A percentile compares a stretch with the other conserved stretches of the same genome.
These are phyloP conservation scores for Megathymus violae DNA, from an alignment of 1,140 invertebrate genomes.

Conservation along the genomic window DNA sequence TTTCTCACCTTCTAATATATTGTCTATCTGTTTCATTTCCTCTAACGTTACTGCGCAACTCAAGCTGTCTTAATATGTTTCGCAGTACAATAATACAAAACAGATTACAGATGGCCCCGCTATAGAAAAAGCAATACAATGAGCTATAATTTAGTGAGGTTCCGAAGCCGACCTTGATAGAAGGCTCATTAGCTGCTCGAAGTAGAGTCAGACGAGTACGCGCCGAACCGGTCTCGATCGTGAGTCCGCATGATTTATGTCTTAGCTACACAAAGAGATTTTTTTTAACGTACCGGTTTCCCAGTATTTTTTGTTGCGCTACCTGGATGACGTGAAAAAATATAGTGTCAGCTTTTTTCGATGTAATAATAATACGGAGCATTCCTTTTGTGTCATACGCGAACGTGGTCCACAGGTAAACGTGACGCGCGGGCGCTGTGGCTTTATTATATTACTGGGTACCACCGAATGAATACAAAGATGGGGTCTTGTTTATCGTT, in stretches of 20 bases:
- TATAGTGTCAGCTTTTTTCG: slow-evolving; percentile 75
- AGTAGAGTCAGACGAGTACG: slow-evolving; percentile 60
- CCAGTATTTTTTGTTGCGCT: slow-evolving; percentile 71
- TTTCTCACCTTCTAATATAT: slow-evolving; percentile 32
- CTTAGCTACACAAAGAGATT: slow-evolving; percentile 66
- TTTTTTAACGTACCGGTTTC: slow-evolving; percentile 70
- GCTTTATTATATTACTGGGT: slow-evolving; percentile 81
- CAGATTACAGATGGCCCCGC: background rate
- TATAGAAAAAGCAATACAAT: slow-evolving; percentile 19
- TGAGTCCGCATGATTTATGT: slow-evolving; percentile 79
- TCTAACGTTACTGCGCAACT: background rate
- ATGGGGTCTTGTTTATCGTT: slow-evolving; percentile 67
- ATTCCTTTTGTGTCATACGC: slow-evolving; percentile 79
- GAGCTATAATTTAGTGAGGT: slow-evolving; percentile 56
- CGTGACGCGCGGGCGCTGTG: slow-evolving; percentile 72
- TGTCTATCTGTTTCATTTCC: slow-evolving; percentile 17
- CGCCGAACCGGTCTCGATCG: slow-evolving; percentile 66
- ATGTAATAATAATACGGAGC: slow-evolving; percentile 79
- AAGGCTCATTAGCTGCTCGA: slow-evolving; percentile 72
- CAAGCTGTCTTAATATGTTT: background rate
- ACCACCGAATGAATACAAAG: slow-evolving; percentile 76
- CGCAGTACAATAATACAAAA: slow-evolving; percentile 4
- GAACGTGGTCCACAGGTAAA: slow-evolving; percentile 68
- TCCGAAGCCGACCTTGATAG: slow-evolving; percentile 76
- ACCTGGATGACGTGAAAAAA: slow-evolving; percentile 75